Conservation (phyloP, 2,888 invertebrate species). For the Metacarcinus magister region DNA sequence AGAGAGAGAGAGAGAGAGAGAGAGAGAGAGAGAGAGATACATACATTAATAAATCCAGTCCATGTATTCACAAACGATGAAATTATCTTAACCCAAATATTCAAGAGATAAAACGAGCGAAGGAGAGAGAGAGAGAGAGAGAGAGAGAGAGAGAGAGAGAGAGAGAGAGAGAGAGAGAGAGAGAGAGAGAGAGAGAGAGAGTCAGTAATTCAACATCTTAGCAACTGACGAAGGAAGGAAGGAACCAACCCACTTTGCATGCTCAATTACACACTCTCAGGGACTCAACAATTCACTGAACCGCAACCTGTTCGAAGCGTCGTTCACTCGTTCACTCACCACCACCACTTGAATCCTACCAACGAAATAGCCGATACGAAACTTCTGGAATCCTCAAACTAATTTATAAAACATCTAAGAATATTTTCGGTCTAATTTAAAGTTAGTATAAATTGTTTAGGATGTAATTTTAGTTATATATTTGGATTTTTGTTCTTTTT, state of each 20-base stretch:
- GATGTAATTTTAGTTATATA: too few species aligned
- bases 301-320: neutral
- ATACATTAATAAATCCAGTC: too few species aligned
- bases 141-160: neutral
- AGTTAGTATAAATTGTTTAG: too few species aligned
- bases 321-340: neutral
- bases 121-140: neutral
- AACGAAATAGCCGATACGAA: neutral
- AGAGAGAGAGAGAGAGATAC: too few species aligned
- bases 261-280: neutral
- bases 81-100: too few species aligned
- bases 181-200: neutral
- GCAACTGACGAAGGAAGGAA: neutral
- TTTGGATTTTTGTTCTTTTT: too few species aligned
- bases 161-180: neutral
- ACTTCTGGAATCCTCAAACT: too few species aligned
- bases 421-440: too few species aligned
- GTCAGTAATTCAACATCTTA: neutral
- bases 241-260: conserved; percentile 26
- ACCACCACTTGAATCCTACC: neutral
- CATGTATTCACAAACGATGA: too few species aligned
- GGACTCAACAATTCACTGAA: neutral
- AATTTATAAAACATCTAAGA: too few species aligned
- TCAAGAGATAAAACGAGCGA: too few species aligned
- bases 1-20: too few species aligned